Conservation (phyloP, 2,888 invertebrate species). For the Holacanthella duospinosa region DNA sequence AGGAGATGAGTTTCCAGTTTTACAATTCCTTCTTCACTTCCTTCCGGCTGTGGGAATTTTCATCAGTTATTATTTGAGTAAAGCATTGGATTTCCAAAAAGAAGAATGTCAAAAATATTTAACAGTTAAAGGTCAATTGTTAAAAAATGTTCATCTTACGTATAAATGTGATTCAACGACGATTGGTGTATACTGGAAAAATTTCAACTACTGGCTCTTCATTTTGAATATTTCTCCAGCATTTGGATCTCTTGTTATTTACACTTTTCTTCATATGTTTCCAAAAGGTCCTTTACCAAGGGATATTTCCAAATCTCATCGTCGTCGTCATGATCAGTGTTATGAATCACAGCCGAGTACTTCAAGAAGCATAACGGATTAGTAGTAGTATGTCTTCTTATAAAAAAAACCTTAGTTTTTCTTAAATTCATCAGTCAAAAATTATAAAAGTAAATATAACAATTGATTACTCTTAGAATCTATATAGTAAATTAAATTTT, state of each 20-base stretch:
- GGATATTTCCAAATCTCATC: no score
- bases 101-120: neutral
- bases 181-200: neutral
- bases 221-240: neutral
- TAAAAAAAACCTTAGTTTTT: no score
- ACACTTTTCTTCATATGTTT: neutral
- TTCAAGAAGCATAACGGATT: no score
- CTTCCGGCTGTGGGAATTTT: neutral
- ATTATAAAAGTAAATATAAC: no score
- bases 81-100: neutral
- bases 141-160: neutral
- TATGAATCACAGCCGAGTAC: no score
- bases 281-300: no score
- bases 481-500: no score
- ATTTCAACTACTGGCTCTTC: neutral
- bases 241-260: neutral
- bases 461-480: no score
- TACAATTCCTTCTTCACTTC: neutral
- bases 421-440: no score
- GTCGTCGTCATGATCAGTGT: no score
- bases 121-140: neutral
- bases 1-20: neutral
- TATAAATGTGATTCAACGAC: neutral
- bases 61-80: neutral
- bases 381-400: no score